phyloP scores from a whole-genome alignment of 2,797 vertebrate genomes.

The Myioborus melanocephalus region DNA sequence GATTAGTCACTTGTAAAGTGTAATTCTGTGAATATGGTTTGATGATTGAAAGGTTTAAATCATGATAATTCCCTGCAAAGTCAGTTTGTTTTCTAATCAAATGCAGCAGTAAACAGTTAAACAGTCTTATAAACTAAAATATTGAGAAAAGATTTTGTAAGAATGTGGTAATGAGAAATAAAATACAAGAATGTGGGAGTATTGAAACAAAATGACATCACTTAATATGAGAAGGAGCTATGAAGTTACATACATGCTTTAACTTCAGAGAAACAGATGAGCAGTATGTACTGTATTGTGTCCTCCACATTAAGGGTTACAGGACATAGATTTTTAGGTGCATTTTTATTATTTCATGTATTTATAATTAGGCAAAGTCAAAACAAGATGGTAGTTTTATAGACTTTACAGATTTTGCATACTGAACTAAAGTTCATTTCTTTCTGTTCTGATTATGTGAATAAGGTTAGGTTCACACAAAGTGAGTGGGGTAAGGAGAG shows the following conservation, averaged over 20 bases:
- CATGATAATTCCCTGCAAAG: neutral
- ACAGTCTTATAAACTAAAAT: neutral
- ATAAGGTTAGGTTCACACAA: neutral
- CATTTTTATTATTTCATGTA: neutral
- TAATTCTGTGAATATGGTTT: neutral
- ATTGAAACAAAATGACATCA: neutral
- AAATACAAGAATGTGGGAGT: neutral
- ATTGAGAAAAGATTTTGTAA: neutral
- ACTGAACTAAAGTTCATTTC: neutral
- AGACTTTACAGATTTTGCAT: neutral
- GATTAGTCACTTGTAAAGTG: neutral
- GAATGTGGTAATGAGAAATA: slow-evolving; percentile 32
- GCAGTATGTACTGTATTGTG: neutral
- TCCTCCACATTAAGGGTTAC: neutral
- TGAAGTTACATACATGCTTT: neutral
- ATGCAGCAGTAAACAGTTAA: neutral
- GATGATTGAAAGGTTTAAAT: neutral
- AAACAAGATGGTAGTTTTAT: neutral
- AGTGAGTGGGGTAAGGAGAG: neutral
- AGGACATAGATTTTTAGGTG: neutral
- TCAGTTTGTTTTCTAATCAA: neutral
- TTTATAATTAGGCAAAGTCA: neutral
- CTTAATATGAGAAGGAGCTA: neutral
- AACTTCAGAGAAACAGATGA: neutral
- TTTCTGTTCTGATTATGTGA: neutral